Evolutionary conservation across 2,797 vertebrate species (phyloP).

Genomic region (Pangasius djambal): DNA sequence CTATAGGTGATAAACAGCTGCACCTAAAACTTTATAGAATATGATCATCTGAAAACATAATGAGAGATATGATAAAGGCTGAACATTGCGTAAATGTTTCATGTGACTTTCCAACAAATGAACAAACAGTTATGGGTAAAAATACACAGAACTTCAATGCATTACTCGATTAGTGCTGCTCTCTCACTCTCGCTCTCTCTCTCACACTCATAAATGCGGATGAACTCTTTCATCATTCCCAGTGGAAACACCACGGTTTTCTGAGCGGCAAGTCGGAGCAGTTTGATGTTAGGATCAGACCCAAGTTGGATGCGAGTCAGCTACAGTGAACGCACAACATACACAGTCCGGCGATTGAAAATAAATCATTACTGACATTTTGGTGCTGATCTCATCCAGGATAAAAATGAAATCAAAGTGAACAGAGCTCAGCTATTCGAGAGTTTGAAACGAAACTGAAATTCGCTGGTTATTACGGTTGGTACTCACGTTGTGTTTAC

Average conservation of each 20-base stretch:
- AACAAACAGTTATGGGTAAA: background rate
- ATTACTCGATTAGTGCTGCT: background rate
- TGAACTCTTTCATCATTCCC: slow-evolving; percentile 39
- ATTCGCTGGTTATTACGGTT: background rate
- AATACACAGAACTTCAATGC: background rate
- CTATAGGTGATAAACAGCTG: background rate
- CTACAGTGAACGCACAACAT: background rate
- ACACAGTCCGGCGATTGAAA: background rate
- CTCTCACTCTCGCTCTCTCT: slow-evolving; percentile 3
- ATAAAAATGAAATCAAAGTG: background rate
- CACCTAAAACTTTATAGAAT: background rate
- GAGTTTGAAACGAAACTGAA: background rate
- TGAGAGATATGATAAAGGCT: background rate
- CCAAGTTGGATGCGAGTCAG: background rate
- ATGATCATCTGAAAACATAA: background rate
- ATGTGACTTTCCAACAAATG: background rate
- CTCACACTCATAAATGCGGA: background rate
- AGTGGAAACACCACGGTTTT: slow-evolving; percentile 25
- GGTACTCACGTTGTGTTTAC: background rate
- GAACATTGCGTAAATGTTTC: background rate
- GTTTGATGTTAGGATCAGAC: slow-evolving; percentile 20
- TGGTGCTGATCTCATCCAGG: background rate
- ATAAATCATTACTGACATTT: slow-evolving; percentile 16
- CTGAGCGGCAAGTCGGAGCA: slow-evolving; percentile 17
- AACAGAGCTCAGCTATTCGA: background rate